Evolutionary conservation across 2,113 vertebrate species (phyloP).

Genomic region (Oenanthe oenanthe): DNA sequence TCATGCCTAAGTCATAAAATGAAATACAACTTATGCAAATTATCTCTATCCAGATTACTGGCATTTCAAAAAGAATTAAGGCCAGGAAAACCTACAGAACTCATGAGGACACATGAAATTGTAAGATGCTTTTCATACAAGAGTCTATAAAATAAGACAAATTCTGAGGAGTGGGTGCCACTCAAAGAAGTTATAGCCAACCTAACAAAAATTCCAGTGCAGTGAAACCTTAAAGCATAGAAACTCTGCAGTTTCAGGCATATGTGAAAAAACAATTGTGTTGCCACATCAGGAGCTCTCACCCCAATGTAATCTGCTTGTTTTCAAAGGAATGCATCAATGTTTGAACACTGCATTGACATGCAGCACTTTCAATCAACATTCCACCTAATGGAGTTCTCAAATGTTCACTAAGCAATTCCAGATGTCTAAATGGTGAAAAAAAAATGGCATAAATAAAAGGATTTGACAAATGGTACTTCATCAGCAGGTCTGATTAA

Average conservation of each 20-base stretch:
- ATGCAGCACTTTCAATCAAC: not conserved
- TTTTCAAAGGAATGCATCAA: not conserved
- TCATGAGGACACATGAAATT: not conserved
- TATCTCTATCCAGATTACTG: not conserved
- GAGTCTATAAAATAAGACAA: not conserved
- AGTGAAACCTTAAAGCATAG: not conserved
- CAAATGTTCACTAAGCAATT: not conserved
- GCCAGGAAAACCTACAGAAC: not conserved
- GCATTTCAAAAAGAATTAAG: not conserved
- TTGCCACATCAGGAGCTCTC: not conserved
- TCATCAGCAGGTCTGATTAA: not conserved
- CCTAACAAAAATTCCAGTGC: not conserved
- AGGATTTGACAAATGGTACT: not conserved
- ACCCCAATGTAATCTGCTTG: not conserved
- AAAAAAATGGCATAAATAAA: not conserved
- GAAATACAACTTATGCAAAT: constrained; percentile 36
- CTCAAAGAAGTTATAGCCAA: not conserved
- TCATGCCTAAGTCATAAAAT: constrained; percentile 20
- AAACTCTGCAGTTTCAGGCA: not conserved
- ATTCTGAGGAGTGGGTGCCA: not conserved
- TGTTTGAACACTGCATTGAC: not conserved
- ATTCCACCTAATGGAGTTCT: not conserved
- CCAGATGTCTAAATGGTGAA: not conserved
- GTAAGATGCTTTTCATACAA: not conserved
- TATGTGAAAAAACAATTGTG: not conserved